These are phyloP conservation scores for Luffia ferchaultella DNA, from an alignment of 2,888 invertebrate species.

Conservation along the genomic window DNA sequence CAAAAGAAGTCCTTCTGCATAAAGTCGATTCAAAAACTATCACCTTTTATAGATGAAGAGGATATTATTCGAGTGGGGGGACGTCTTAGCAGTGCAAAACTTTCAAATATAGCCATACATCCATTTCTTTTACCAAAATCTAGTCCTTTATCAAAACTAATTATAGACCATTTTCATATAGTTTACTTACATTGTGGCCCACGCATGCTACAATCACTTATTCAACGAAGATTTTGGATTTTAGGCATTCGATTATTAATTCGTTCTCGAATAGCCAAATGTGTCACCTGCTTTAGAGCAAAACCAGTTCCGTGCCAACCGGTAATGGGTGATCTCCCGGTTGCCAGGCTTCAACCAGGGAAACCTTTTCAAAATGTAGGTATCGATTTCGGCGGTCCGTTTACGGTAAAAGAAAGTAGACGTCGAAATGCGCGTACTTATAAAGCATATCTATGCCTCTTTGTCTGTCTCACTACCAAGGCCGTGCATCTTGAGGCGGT, in stretches of 20 bases:
- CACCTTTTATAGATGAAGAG: too few species aligned
- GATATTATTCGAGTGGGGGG: too few species aligned
- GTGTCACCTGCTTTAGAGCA: slow-evolving; percentile 5
- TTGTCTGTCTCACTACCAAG: slow-evolving; percentile 16
- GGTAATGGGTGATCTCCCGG: slow-evolving; percentile 13
- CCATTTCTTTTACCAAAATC: slow-evolving; percentile 3
- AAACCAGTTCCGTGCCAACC: slow-evolving; percentile 5
- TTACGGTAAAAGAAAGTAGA: slow-evolving; percentile 8
- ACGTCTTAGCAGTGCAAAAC: too few species aligned
- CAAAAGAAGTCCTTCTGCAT: too few species aligned
- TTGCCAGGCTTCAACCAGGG: slow-evolving; percentile 5
- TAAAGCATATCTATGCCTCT: slow-evolving; percentile 10
- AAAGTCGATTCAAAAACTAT: too few species aligned
- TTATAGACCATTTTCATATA: slow-evolving; percentile 5
- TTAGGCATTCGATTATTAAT: slow-evolving; percentile 3
- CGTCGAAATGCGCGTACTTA: slow-evolving; percentile 5
- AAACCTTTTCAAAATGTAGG: slow-evolving; percentile 10
- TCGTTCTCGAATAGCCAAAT: slow-evolving; percentile 4
- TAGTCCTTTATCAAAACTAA: background rate
- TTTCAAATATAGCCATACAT: too few species aligned
- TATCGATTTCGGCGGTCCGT: slow-evolving; percentile 16
- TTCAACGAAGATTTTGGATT: slow-evolving; percentile 5
- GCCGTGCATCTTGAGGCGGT: slow-evolving; percentile 20
- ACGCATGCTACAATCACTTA: slow-evolving; percentile 3
- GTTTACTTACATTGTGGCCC: slow-evolving; percentile 6